Conservation (phyloP, 2,888 invertebrate genomes). For the Nesidiocoris tenuis region DNA sequence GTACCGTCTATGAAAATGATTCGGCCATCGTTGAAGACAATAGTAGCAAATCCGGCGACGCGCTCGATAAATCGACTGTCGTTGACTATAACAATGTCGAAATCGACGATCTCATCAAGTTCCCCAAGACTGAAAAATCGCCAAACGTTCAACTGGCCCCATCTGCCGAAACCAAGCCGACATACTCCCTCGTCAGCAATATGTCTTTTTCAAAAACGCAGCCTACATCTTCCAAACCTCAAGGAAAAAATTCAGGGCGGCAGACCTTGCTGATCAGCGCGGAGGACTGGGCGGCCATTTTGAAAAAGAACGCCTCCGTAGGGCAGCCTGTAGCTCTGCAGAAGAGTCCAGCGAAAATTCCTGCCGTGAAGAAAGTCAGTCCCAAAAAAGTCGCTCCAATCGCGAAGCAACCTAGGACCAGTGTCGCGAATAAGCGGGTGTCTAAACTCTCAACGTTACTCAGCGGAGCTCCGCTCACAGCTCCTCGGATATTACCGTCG, state of each 20-base stretch:
- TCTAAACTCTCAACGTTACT: background rate
- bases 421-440: background rate
- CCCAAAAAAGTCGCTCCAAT: background rate
- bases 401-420: too few relatives aligned
- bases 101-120: slow-evolving; percentile 34
- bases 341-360: background rate
- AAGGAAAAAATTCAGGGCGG: background rate
- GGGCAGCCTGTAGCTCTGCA: background rate
- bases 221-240: background rate
- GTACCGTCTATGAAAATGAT: background rate
- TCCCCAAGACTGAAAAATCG: slow-evolving; percentile 12
- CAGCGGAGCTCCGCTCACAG: background rate
- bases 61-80: background rate
- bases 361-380: background rate
- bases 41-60: background rate
- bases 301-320: background rate
- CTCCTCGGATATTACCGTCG: background rate
- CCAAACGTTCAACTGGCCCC: background rate
- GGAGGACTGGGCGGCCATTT: background rate
- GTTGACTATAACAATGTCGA: slow-evolving; percentile 26
- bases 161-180: background rate
- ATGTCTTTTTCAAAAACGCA: background rate
- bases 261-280: background rate
- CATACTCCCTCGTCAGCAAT: background rate
- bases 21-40: background rate